Base-by-base conservation (phyloP, 2,113 vertebrate genomes). In the Gavia stellata region DNA sequence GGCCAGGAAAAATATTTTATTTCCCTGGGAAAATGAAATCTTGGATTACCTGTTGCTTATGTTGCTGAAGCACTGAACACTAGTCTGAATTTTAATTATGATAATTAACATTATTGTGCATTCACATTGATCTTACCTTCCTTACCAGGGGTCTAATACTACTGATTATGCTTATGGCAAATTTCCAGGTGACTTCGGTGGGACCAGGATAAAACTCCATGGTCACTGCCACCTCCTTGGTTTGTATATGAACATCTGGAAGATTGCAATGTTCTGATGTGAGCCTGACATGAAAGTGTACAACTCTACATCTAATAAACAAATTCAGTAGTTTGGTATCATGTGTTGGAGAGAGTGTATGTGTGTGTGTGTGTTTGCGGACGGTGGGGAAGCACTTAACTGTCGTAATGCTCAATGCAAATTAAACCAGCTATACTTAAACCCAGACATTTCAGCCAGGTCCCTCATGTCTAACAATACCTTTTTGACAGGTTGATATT, bases 1-100 rank as follows among this genome's bases (percentile, higher is more conserved):
- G 47, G 68, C 89, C 95, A 97, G 91, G 44, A 97, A 96, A 97
- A 97, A 94, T 91, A 95, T 86, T 96, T 93, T 84, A 86, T 85
- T 96, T 93, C 86, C 84, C 63, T 94, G 61, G 56, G 81, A 96
- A 95, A 96, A 47, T 9, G 61, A 96, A 95, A 93, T 96, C 94
- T 97, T 95, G 78, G 52, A 91, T 93, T 92, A 92, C 45, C 47
- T 94, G 52, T 89, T 94, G 75, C 61, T 88, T 81, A 33, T 26
- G 47, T 58, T 78, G 52, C 47, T 86, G 75, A 94, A 92, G 61
- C 36, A 72, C 49, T 90, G 78, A 86, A 72, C 36, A 55, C 7
- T 14, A 55, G 14, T 79, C 44, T 71, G 77, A 66, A 72, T 92
- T 87, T 89, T 74, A 82, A 85, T 88, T 68, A 62, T 63, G 18